Conservation (phyloP, 2,797 vertebrate species). For the Xenops minutus region DNA sequence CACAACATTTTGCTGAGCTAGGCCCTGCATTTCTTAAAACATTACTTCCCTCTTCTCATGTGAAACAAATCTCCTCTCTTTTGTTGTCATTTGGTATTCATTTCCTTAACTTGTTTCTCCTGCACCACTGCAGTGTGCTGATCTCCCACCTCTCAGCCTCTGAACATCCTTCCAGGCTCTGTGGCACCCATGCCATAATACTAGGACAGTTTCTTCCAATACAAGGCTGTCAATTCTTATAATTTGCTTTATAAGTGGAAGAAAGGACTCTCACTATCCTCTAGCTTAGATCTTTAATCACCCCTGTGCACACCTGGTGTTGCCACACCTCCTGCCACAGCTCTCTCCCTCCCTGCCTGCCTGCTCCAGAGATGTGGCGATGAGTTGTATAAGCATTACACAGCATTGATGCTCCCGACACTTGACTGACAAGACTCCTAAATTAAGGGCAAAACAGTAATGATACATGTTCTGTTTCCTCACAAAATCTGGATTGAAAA, state of each 20-base stretch:
- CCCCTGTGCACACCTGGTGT: accelerated
- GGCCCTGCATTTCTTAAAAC: neutral
- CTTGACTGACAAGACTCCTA: neutral
- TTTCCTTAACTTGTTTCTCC: neutral
- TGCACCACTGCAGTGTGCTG: neutral
- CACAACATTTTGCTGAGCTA: constrained; percentile 1
- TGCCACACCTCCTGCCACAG: neutral
- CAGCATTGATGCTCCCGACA: neutral
- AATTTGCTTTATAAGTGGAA: neutral
- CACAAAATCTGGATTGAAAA: neutral
- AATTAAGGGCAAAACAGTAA: neutral
- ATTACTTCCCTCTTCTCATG: neutral
- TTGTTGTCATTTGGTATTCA: neutral
- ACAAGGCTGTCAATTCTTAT: neutral
- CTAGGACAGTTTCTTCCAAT: neutral
- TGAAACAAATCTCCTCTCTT: neutral
- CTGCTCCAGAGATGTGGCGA: neutral
- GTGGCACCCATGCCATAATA: accelerated
- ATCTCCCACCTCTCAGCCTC: neutral
- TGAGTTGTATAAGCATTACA: neutral
- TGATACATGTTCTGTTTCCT: neutral
- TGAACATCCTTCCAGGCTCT: neutral
- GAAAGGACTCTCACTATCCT: neutral
- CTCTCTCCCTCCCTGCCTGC: neutral
- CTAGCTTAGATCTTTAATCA: neutral